phyloP scores from a whole-genome alignment of 2,113 vertebrate species.

The Polypterus bichir region DNA sequence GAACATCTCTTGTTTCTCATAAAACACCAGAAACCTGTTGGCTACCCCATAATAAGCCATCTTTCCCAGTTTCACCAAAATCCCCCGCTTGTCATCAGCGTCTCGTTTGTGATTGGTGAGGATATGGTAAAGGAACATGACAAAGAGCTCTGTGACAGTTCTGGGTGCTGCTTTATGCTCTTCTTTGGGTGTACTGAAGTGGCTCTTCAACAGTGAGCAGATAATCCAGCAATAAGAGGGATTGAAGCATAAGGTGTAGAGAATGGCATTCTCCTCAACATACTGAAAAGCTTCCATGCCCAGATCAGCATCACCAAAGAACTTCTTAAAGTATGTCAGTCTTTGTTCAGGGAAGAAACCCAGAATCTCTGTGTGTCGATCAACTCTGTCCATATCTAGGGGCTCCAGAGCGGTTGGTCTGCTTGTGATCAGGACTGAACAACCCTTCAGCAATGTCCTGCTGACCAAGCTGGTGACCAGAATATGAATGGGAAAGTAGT shows the following conservation, averaged over 20 bases:
- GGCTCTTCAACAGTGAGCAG: conserved; percentile 3
- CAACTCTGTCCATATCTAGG: conserved; percentile 7
- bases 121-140: conserved; percentile 12
- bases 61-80: no score
- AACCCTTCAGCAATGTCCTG: conserved; percentile 11
- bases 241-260: conserved; percentile 14
- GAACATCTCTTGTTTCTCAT: neutral
- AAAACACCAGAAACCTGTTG: no score
- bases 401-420: conserved; percentile 14
- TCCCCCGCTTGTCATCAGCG: no score
- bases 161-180: neutral
- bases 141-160: neutral
- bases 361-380: conserved; percentile 16
- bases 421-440: conserved; percentile 5
- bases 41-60: no score
- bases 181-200: neutral
- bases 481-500: neutral
- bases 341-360: conserved; percentile 12
- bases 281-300: no score
- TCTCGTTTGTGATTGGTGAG: conserved; percentile 1
- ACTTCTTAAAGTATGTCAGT: no score
- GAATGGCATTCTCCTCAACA: neutral
- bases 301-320: no score
- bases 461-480: conserved; percentile 18
- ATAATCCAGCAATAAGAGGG: neutral